Evolutionary conservation across 2,113 vertebrate species (phyloP).

Genomic region (Pao palembangensis): DNA sequence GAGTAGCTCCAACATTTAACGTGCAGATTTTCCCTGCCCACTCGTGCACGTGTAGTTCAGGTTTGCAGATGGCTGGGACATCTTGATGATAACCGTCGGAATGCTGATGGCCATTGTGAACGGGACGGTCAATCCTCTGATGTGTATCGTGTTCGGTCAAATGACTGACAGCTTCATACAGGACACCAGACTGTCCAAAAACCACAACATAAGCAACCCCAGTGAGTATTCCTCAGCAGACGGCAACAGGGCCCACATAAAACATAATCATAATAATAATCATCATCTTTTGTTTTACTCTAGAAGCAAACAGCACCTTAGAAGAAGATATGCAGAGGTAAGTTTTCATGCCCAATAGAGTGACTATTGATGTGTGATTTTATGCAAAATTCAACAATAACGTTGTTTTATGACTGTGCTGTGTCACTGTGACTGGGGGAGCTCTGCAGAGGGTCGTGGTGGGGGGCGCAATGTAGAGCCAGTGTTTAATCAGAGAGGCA

Average conservation of each 20-base stretch:
- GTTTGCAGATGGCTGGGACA: conserved; percentile 80
- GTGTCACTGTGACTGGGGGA: too few relatives aligned
- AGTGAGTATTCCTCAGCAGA: conserved; percentile 75
- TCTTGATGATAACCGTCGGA: conserved; percentile 78
- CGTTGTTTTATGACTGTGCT: too few relatives aligned
- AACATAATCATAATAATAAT: neutral
- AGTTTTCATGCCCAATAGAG: conserved; percentile 2
- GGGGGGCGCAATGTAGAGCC: too few relatives aligned
- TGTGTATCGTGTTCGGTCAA: conserved; percentile 87
- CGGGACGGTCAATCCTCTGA: conserved; percentile 82
- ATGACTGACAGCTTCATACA: conserved; percentile 88
- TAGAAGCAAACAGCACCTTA: conserved; percentile 48
- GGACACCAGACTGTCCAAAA: neutral
- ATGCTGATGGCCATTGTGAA: conserved; percentile 78
- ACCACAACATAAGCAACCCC: neutral
- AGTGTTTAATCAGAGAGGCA: too few relatives aligned
- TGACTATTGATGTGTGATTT: too few relatives aligned
- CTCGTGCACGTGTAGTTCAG: conserved; percentile 77
- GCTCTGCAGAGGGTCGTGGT: too few relatives aligned
- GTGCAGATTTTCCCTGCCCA: neutral
- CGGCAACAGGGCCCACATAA: neutral
- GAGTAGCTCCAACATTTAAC: neutral
- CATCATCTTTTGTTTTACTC: conserved; percentile 11
- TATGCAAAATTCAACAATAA: too few relatives aligned
- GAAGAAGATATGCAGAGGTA: conserved; percentile 71